Evolutionary conservation across 2,888 invertebrate genomes (phyloP).

Genomic region (Melipona bicolor): DNA sequence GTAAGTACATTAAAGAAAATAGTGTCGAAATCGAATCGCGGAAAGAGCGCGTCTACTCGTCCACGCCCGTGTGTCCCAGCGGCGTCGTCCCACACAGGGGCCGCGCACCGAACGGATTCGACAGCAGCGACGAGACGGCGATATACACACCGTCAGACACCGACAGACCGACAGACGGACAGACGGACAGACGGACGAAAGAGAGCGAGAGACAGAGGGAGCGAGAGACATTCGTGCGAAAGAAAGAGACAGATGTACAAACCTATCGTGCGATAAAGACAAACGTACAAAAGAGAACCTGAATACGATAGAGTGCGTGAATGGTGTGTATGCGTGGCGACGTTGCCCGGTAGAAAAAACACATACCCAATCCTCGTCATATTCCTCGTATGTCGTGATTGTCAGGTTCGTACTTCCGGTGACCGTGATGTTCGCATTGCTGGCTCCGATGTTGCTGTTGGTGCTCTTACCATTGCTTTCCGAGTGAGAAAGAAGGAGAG

Average conservation of each 20-base stretch:
- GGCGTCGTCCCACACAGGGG: constrained; percentile 71
- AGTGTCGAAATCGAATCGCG: constrained; percentile 48
- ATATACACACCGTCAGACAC: constrained; percentile 61
- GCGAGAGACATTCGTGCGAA: constrained; percentile 47
- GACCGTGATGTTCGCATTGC: constrained; percentile 66
- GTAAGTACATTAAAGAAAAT: constrained; percentile 87
- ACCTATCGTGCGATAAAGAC: constrained; percentile 53
- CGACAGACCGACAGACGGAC: constrained; percentile 59
- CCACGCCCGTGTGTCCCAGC: constrained; percentile 72
- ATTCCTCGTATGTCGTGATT: constrained; percentile 68
- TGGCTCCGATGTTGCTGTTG: constrained; percentile 51
- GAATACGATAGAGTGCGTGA: constrained; percentile 32
- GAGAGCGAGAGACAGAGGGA: constrained; percentile 51
- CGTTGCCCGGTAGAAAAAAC: constrained; percentile 38
- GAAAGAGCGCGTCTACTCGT: constrained; percentile 71
- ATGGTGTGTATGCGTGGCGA: constrained; percentile 19
- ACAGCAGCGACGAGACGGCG: constrained; percentile 69
- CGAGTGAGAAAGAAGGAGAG: constrained; percentile 21
- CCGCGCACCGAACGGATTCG: constrained; percentile 69
- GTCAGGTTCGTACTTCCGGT: constrained; percentile 80
- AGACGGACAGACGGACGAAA: constrained; percentile 55
- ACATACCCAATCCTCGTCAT: constrained; percentile 31
- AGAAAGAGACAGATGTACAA: constrained; percentile 47
- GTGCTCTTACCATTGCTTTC: constrained; percentile 40
- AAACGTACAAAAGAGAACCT: constrained; percentile 49